phyloP scores from a whole-genome alignment of 1,140 invertebrate species.

The Drosophila jambulina region DNA sequence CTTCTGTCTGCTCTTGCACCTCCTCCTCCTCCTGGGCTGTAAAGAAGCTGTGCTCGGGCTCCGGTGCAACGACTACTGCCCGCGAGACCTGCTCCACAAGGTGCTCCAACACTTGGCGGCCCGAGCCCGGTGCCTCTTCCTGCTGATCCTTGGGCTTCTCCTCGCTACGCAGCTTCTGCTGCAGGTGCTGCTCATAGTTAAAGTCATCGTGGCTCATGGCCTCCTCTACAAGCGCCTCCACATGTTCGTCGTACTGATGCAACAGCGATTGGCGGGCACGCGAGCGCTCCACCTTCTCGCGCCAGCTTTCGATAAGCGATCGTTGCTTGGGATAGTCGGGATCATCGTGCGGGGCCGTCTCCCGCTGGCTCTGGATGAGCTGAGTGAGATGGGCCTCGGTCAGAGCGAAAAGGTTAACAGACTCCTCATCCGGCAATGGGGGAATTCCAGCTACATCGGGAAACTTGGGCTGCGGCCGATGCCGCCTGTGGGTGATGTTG shows the following conservation, averaged over 20 bases:
- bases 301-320: slow-evolving; percentile 77
- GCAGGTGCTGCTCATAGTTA: slow-evolving; percentile 59
- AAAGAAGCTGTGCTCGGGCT: slow-evolving; percentile 60
- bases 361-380: slow-evolving; percentile 47
- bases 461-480: slow-evolving; percentile 65
- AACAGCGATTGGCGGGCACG: slow-evolving; percentile 64
- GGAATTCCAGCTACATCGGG: slow-evolving; percentile 16
- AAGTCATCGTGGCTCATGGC: slow-evolving; percentile 69
- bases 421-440: slow-evolving; percentile 31
- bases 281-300: slow-evolving; percentile 74
- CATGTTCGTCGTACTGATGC: slow-evolving; percentile 59
- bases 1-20: background rate
- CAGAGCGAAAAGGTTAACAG: slow-evolving; percentile 74
- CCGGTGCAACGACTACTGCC: slow-evolving; percentile 53
- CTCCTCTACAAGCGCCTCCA: slow-evolving; percentile 67
- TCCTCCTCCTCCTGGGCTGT: slow-evolving; percentile 57
- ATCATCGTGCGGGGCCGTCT: slow-evolving; percentile 6
- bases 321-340: slow-evolving; percentile 37
- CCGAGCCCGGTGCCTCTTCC: slow-evolving; percentile 1
- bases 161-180: slow-evolving; percentile 40
- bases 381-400: slow-evolving; percentile 75
- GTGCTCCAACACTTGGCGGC: slow-evolving; percentile 52
- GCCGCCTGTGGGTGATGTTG: slow-evolving; percentile 81
- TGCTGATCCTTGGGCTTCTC: slow-evolving; percentile 14
- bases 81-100: slow-evolving; percentile 70